Base-by-base conservation (phyloP, 1,140 invertebrate genomes). In the Aricia agestis region DNA sequence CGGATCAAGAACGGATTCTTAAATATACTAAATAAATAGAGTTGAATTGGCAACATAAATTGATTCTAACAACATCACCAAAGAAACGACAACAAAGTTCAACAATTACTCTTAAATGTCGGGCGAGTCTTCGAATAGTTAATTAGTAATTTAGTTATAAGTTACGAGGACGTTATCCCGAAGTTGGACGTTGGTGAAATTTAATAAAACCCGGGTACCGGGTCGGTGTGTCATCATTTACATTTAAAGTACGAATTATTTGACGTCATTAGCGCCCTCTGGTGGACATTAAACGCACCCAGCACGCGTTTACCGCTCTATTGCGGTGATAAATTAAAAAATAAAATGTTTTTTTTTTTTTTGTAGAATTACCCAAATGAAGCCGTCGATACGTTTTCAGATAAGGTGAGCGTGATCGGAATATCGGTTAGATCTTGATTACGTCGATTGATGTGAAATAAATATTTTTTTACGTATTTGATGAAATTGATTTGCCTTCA, bases 181-280 rank as follows among this genome's bases (percentile, higher is more conserved):
- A 69, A 69, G 36, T 69, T 36, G 32, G 36, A 19, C 61, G 59
- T 71, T 65, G 68, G 68, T 75, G 69, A 82, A 84, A 85, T 91
- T 89, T 91, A 91, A 91, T 91, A 91, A 89, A 89, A 82, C 82
- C 76, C n/a, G 69, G 25, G 18, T 19, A 76, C 73, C 74, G 78
- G 77, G 75, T 80, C 75, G 75, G 80, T 87, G 84, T 89, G 83
- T 89, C 86, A 82, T 82, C 85, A 89, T 91, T 91, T 87, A 89
- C 89, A 91, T 91, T 87, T 89, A 91, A 91, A 89, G 89, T 80
- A 85, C 83, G 87, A 89, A 89, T 91, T 91, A 91, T 91, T 87
- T 85, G 85, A 87, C 76, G 84, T 89, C 89, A 91, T 91, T 89
- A 89, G 89, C 84, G 87, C 87, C 82, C 87, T 80, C 82, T 79